These are phyloP conservation scores for Melanostigma gelatinosum DNA, from an alignment of 2,113 vertebrate genomes.

Conservation along the genomic window DNA sequence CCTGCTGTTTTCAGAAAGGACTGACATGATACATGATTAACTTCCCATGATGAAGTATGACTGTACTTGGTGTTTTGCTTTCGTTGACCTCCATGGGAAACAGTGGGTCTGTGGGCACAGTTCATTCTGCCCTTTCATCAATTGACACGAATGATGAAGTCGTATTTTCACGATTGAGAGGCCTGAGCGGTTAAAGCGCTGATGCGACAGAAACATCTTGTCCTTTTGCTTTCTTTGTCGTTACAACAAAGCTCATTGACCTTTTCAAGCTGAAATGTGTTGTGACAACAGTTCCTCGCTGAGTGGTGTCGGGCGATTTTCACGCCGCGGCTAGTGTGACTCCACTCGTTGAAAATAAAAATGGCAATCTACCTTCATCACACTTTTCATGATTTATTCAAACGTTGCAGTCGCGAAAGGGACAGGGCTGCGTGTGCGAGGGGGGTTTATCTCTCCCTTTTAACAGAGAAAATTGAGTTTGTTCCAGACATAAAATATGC, in stretches of 20 bases:
- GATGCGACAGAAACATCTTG: slow-evolving; percentile 29
- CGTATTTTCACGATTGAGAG: slow-evolving; percentile 10
- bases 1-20: not conserved
- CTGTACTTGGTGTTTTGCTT: not conserved
- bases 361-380: slow-evolving; percentile 18
- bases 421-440: not conserved
- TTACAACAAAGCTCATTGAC: slow-evolving; percentile 41
- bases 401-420: not conserved
- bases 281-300: slow-evolving; percentile 13
- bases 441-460: not conserved
- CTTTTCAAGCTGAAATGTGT: slow-evolving; percentile 54
- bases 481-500: slow-evolving; percentile 26
- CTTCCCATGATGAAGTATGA: not conserved
- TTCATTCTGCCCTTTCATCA: slow-evolving; percentile 20
- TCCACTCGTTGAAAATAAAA: slow-evolving; percentile 15
- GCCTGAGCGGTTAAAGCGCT: not conserved
- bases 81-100: not conserved
- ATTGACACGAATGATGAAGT: slow-evolving; percentile 33
- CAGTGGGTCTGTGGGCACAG: not conserved
- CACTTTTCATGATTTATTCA: slow-evolving; percentile 24
- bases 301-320: not conserved
- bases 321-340: not conserved
- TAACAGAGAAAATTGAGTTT: not conserved
- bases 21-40: not conserved
- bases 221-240: slow-evolving; percentile 18